phyloP scores from a whole-genome alignment of 2,888 invertebrate genomes.

The Clunio marinus region DNA sequence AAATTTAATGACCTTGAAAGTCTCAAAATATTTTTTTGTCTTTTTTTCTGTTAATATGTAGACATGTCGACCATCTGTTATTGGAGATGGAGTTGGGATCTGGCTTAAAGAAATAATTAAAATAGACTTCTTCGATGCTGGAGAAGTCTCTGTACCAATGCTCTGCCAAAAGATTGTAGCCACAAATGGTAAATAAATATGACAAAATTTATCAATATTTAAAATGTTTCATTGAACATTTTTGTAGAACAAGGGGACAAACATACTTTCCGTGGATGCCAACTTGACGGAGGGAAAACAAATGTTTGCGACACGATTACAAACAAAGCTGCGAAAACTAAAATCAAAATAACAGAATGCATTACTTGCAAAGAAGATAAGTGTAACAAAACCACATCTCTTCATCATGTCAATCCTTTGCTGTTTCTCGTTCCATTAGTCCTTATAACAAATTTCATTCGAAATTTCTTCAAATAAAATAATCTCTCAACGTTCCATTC shows the following conservation, averaged over 20 bases:
- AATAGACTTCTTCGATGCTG: constrained; percentile 26
- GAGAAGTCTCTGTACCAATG: constrained; percentile 10
- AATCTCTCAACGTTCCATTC: not conserved
- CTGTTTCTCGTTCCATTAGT: not conserved
- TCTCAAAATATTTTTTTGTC: not conserved
- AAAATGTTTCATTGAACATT: not conserved
- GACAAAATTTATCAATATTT: not conserved
- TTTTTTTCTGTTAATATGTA: not conserved
- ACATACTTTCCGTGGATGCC: constrained; percentile 27
- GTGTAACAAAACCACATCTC: constrained; percentile 1
- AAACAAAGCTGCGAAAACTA: not conserved
- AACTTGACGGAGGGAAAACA: constrained; percentile 12
- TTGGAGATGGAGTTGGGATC: not conserved
- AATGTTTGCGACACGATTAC: not conserved
- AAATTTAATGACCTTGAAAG: not conserved
- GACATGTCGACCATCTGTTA: not conserved
- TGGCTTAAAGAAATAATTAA: constrained; percentile 13
- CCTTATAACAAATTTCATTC: not conserved
- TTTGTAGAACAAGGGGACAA: too few species aligned
- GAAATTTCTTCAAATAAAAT: not conserved
- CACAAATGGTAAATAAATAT: not conserved
- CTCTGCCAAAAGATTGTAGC: constrained; percentile 21
- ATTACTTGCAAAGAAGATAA: not conserved
- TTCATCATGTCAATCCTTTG: not conserved
- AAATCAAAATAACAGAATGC: not conserved